phyloP scores from a whole-genome alignment of 2,888 invertebrate species.

The Apotomis betuletana region DNA sequence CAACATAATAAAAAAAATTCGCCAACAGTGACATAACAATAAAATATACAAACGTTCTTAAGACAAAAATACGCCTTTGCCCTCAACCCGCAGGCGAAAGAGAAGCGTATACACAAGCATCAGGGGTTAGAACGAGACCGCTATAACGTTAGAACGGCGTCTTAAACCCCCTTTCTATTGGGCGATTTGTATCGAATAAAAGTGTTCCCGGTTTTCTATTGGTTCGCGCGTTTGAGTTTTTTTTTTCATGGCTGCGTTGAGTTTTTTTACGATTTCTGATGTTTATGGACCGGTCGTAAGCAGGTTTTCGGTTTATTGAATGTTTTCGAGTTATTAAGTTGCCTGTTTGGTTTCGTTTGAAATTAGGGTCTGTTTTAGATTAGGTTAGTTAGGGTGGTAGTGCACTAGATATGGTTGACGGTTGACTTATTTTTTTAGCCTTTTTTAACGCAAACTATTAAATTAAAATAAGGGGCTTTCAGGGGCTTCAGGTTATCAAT shows the following conservation, averaged over 20 bases:
- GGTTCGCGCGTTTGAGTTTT: slow-evolving; percentile 49
- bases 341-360: slow-evolving; percentile 36
- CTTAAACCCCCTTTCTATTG: slow-evolving; percentile 63
- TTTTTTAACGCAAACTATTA: background rate
- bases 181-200: slow-evolving; percentile 67
- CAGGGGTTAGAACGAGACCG: slow-evolving; percentile 61
- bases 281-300: slow-evolving; percentile 67
- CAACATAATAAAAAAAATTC: slow-evolving; percentile 53
- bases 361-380: slow-evolving; percentile 30
- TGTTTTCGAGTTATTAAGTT: slow-evolving; percentile 56
- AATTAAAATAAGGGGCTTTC: too few relatives aligned
- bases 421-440: background rate
- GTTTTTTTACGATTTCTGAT: slow-evolving; percentile 65
- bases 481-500: too few relatives aligned
- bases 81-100: slow-evolving; percentile 42
- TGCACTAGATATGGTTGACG: background rate
- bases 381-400: slow-evolving; percentile 7
- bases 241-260: slow-evolving; percentile 53
- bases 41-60: slow-evolving; percentile 47
- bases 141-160: slow-evolving; percentile 57
- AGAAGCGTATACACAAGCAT: slow-evolving; percentile 46
- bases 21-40: slow-evolving; percentile 46
- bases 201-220: slow-evolving; percentile 57
- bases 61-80: slow-evolving; percentile 49
- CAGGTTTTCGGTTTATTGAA: slow-evolving; percentile 60